Evolutionary conservation across 1,140 invertebrate genomes (phyloP).

Genomic region (Pogonognathellus flavescens): DNA sequence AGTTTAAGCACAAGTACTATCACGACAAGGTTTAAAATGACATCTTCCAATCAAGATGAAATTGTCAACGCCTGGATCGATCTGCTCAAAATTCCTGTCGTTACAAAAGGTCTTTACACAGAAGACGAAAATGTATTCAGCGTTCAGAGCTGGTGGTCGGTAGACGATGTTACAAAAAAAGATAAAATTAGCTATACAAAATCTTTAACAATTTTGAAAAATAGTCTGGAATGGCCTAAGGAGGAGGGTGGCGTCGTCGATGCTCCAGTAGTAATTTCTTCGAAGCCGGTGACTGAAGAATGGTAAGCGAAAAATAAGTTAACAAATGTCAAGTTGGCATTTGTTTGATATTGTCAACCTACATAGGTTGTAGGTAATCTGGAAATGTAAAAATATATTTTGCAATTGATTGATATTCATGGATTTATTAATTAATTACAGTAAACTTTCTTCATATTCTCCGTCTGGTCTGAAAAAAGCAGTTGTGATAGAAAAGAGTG

Average conservation of each 20-base stretch:
- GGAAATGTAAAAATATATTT: no score
- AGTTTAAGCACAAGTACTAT: no score
- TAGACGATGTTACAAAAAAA: conserved; percentile 58
- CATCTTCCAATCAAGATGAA: conserved; percentile 4
- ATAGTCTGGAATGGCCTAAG: neutral
- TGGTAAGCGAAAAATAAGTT: neutral
- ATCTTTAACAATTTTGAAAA: conserved; percentile 52
- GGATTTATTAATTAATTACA: neutral
- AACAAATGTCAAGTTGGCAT: neutral
- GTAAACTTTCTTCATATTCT: conserved; percentile 36
- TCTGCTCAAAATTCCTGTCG: conserved; percentile 46
- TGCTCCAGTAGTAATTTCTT: conserved; percentile 23
- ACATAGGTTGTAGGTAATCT: no score
- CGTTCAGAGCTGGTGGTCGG: conserved; percentile 54
- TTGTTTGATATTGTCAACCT: neutral
- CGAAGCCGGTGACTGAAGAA: neutral
- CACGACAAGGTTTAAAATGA: neutral
- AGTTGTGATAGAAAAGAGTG: conserved; percentile 19
- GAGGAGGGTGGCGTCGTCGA: neutral
- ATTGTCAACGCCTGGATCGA: conserved; percentile 56
- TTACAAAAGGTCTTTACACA: conserved; percentile 17
- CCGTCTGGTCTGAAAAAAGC: conserved; percentile 32
- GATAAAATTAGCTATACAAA: conserved; percentile 37
- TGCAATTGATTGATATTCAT: neutral
- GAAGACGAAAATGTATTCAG: conserved; percentile 58